Evolutionary conservation across 2,113 vertebrate species (phyloP).

Genomic region (Tetrax tetrax): DNA sequence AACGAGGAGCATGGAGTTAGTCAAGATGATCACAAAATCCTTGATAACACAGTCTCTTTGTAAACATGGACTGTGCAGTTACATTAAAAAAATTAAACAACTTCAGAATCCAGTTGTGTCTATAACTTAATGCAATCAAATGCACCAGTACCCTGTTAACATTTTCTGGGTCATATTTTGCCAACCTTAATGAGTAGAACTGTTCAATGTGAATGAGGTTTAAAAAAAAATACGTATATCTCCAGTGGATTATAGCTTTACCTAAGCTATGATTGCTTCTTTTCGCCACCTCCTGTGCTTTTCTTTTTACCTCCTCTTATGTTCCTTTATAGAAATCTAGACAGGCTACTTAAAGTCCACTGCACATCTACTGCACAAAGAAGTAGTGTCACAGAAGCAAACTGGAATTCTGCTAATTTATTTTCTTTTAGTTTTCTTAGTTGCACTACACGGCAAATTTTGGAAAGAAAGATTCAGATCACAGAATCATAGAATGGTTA

Average conservation of each 20-base stretch:
- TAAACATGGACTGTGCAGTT: not conserved
- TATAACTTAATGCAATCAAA: not conserved
- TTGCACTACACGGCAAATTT: not conserved
- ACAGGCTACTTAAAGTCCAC: not conserved
- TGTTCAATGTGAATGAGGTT: not conserved
- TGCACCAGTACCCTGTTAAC: not conserved
- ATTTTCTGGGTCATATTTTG: not conserved
- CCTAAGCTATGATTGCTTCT: not conserved
- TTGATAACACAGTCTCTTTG: not conserved
- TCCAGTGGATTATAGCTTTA: not conserved
- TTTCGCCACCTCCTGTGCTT: not conserved
- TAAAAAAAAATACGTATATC: not conserved
- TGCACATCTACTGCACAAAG: not conserved
- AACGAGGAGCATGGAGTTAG: not conserved
- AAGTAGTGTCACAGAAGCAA: accelerated
- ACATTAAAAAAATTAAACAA: not conserved
- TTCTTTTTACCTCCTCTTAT: not conserved
- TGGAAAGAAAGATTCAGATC: not conserved
- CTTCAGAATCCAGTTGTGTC: not conserved
- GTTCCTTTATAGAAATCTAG: not conserved
- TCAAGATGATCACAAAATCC: not conserved
- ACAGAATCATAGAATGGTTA: too few species aligned
- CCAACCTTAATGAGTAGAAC: not conserved
- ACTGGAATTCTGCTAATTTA: not conserved
- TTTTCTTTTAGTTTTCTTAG: not conserved